A percentile compares a stretch with the other conserved stretches of the same genome.
phyloP scores from a whole-genome alignment of 2,888 invertebrate species.

The Gymnosoma rotundatum region DNA sequence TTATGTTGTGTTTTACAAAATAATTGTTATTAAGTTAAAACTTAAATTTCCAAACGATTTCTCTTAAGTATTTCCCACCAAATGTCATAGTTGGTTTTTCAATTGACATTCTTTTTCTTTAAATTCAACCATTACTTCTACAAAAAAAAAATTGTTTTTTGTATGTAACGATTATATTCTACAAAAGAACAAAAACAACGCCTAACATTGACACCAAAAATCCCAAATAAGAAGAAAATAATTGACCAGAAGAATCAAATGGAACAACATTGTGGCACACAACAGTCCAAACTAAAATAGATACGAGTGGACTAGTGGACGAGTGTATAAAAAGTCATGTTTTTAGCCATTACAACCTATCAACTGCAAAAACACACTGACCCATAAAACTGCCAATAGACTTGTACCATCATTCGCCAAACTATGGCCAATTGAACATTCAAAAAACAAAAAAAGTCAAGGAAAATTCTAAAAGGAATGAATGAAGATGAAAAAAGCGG shows the following conservation, averaged over 20 bases:
- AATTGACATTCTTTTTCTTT: conserved; percentile 23
- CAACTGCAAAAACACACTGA: conserved; percentile 70
- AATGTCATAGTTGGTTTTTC: conserved; percentile 44
- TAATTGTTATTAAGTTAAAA: conserved; percentile 50
- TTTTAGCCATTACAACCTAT: conserved; percentile 63
- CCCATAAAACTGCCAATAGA: conserved; percentile 64
- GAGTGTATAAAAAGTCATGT: conserved; percentile 26
- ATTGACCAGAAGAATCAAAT: conserved; percentile 67
- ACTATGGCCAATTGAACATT: conserved; percentile 52
- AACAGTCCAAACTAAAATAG: conserved; percentile 36
- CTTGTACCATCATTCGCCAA: conserved; percentile 5
- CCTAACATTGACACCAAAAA: conserved; percentile 70
- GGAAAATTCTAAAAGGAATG: conserved; percentile 11
- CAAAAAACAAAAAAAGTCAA: conserved; percentile 48
- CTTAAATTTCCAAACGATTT: conserved; percentile 53
- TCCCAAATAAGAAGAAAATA: conserved; percentile 68
- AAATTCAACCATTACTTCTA: not conserved
- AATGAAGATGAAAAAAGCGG: conserved; percentile 8
- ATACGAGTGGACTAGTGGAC: conserved; percentile 2
- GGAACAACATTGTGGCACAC: conserved; percentile 47
- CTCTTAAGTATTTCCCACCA: conserved; percentile 66
- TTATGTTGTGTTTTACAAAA: conserved; percentile 16
- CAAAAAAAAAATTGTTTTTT: not conserved
- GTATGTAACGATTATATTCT: conserved; percentile 43
- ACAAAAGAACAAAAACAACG: conserved; percentile 50